Evolutionary conservation across 2,888 invertebrate genomes (phyloP).

Genomic region (Liopterus haemorrhoidalis): DNA sequence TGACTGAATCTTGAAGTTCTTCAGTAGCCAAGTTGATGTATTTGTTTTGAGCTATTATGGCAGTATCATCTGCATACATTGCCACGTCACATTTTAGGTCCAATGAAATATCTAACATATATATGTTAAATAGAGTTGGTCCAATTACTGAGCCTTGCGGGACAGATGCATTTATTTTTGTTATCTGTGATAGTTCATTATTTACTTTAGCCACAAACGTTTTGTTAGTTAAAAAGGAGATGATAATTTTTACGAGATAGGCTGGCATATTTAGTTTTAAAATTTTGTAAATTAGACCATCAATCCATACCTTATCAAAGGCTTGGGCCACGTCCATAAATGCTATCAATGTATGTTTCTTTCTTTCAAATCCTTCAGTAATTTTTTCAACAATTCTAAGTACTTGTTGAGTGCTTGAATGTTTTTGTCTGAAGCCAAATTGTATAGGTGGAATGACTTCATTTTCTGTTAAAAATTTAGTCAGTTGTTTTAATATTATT

Average conservation of each 20-base stretch:
- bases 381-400: neutral
- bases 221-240: conserved; percentile 29
- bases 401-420: neutral
- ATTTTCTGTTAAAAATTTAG: neutral
- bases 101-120: neutral
- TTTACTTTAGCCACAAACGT: conserved; percentile 28
- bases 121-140: conserved; percentile 6
- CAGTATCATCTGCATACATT: conserved; percentile 33
- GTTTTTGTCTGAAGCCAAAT: neutral
- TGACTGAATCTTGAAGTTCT: neutral
- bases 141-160: conserved; percentile 3
- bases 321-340: conserved; percentile 11
- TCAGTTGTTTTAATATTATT: neutral
- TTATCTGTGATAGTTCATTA: conserved; percentile 1
- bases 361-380: conserved; percentile 1
- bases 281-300: conserved; percentile 10
- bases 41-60: conserved; percentile 5
- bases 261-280: conserved; percentile 1
- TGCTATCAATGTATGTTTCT: neutral
- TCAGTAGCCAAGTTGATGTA: conserved; percentile 4
- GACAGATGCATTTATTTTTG: neutral
- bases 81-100: conserved; percentile 37
- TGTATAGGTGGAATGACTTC: neutral
- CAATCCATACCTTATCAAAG: conserved; percentile 15
- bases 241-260: conserved; percentile 26